Evolutionary conservation across 2,113 vertebrate genomes (phyloP), one percentile per base, ranked within the genome.

Genomic region (Athene noctua): DNA sequence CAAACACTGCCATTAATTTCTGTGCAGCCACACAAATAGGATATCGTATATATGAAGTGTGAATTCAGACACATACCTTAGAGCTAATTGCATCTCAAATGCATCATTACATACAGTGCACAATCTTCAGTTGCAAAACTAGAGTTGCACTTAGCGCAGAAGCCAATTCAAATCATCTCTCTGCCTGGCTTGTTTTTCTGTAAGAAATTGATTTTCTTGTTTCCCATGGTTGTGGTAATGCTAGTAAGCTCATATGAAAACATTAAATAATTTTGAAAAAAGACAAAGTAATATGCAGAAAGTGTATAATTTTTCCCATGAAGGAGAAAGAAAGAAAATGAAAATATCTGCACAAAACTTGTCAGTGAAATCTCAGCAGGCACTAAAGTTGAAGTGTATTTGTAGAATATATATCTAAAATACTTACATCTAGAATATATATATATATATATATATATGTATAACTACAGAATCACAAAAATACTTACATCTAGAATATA

Each of bases 31-130:
- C 13, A 34, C 11, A 92, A 81, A 57, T 32, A 75, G 13, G 5
- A 71, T 52, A 6, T 47, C 51, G 9, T 13, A 10, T 7, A 71
- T 22, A 36, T 13, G 7, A 25, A 36, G 16, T 29, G 19, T 51
- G 5, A 59, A 80, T 80, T 67, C 79, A 82, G 15, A n/a, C 2
- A 8, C 5, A 3, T 21, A 18, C 5, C 7, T 19, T 3, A 58
- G 15, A 74, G 18, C 11, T 79, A 90, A 49, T 25, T 66, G 36
- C 0, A 2, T 49, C 75, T 86, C 34, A 61, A 42, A 67, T 29
- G 4, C 13, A 12, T 55, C 0, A 0, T 40, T 67, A 32, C 19
- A 27, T 30, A 16, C 4, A 40, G 13, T 36, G 49, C 25, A 27
- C 30, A 61, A 15, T 16, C 20, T 72, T 77, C 22, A 38, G 7